Base-by-base conservation (phyloP, 1,140 invertebrate genomes). In the Neodiprion virginianus region DNA sequence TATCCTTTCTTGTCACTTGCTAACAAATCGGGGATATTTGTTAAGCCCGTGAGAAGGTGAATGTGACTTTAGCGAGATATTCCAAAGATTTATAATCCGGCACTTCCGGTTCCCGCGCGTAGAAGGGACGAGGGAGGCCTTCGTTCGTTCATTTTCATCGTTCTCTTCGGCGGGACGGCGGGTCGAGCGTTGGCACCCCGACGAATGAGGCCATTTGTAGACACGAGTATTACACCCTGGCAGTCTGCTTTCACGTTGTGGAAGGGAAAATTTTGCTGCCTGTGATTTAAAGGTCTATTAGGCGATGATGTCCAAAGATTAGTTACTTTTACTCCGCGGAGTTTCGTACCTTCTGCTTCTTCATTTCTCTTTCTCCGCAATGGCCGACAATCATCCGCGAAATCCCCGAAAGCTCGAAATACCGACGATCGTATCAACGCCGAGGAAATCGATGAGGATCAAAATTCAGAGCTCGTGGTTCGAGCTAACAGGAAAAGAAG, bases 251-350 rank as follows among this genome's bases (percentile, higher is more conserved):
- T 5, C 28, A 23, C 67, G 70, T 53, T 50, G 17, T 74, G 66
- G 65, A 5, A 40, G 72, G 69, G 75, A 73, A 72, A 23, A 73
- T 75, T 78, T 81, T 72, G 72, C 72, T 75, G 73, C 71, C 79
- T 82, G 67, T 69, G 81, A 82, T 82, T 82, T 81, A 82, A 82
- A 77, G 81, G 78, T 82, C 77, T 81, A 82, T 82, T 76, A 75
- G 77, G 78, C 79, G 79, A 82, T 82, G 77, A 82, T 82, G 79
- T 77, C 69, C 77, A 71, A 76, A 81, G 78, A 82, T 82, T 81
- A 82, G 75, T 82, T 81, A 78, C 74, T 74, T 48, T 61, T 17
- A 17, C 53, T 61, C 28, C 28, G 28, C 28, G 28, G 28, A 40
- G 53, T 61, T 14, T 61, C 53, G 11, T 12, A 61, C 11, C 53